Conservation (phyloP, 2,888 invertebrate species). For the Lottia gigantea region DNA sequence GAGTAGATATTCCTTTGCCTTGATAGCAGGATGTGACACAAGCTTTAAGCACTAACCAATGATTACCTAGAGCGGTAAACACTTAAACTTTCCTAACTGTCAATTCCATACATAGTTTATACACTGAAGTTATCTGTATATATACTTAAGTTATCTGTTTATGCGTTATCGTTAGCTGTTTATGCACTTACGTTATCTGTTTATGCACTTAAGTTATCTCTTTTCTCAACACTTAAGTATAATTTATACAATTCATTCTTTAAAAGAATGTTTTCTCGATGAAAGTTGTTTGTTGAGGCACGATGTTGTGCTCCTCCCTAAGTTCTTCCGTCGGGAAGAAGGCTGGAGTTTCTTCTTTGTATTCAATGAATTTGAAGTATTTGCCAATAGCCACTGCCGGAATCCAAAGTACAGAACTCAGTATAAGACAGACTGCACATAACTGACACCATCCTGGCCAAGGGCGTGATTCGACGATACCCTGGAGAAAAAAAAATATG, state of each 20-base stretch:
- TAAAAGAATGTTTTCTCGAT: constrained; percentile 36
- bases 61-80: no score
- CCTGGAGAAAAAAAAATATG: constrained; percentile 36
- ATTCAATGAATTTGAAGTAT: constrained; percentile 37
- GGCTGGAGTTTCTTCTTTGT: constrained; percentile 48
- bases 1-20: no score
- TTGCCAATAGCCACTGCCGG: constrained; percentile 48
- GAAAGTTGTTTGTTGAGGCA: constrained; percentile 27
- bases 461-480: constrained; percentile 32
- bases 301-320: constrained; percentile 39
- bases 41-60: no score
- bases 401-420: constrained; percentile 51
- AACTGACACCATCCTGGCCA: constrained; percentile 55
- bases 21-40: no score
- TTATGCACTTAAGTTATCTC: no score
- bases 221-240: no score
- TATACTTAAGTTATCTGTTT: no score
- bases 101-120: no score
- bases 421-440: constrained; percentile 46
- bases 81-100: no score
- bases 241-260: constrained; percentile 18
- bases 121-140: no score
- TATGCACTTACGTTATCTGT: no score
- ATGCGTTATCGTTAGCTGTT: no score
- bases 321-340: constrained; percentile 53